A percentile compares a stretch with the other conserved stretches of the same genome.
These are phyloP conservation scores for Palloptera scutellata DNA, from an alignment of 2,888 invertebrate species.

Conservation along the genomic window DNA sequence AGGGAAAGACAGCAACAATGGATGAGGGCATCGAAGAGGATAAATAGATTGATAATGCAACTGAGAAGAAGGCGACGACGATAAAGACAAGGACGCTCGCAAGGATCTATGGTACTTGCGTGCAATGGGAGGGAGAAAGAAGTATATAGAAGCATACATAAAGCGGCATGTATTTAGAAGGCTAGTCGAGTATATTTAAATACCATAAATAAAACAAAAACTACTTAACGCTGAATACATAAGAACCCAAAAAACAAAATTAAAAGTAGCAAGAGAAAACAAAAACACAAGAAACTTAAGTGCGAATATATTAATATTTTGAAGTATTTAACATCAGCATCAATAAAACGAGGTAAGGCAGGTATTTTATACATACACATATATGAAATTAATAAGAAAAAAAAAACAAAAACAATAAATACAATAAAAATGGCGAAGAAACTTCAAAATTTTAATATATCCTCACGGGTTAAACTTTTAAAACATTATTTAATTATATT, in stretches of 20 bases:
- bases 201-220: conserved; percentile 29
- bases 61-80: conserved; percentile 32
- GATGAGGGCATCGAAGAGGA: conserved; percentile 63
- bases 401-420: background rate
- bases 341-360: conserved; percentile 36
- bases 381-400: background rate
- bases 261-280: conserved; percentile 13
- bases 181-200: conserved; percentile 40
- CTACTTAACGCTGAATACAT: conserved; percentile 27
- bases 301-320: conserved; percentile 40
- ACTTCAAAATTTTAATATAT: background rate
- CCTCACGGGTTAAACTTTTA: background rate
- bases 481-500: conserved; percentile 36
- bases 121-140: conserved; percentile 28
- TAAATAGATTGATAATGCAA: conserved; percentile 48
- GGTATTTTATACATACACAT: conserved; percentile 45
- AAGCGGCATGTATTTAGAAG: conserved; percentile 19
- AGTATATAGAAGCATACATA: conserved; percentile 27
- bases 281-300: conserved; percentile 39
- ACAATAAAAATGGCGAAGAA: background rate
- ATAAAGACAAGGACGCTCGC: conserved; percentile 1
- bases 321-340: background rate
- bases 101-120: background rate
- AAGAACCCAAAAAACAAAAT: conserved; percentile 8
- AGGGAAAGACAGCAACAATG: conserved; percentile 51